These are phyloP conservation scores for Fopius arisanus DNA, from an alignment of 1,140 invertebrate genomes.

Conservation along the genomic window DNA sequence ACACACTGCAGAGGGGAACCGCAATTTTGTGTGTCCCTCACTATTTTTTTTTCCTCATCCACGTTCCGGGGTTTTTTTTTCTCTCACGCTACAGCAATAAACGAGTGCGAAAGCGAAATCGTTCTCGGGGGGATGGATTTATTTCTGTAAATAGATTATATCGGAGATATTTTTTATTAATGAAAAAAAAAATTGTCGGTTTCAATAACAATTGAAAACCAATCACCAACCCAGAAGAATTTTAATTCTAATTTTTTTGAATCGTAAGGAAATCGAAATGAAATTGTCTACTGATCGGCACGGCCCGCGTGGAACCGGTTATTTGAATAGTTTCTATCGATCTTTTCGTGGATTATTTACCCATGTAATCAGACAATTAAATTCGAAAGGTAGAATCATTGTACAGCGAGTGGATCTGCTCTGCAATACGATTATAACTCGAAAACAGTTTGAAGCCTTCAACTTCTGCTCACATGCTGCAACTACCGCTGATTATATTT, in stretches of 20 bases:
- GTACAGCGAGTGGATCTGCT: neutral
- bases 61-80: neutral
- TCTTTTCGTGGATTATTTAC: too few species aligned
- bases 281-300: too few species aligned
- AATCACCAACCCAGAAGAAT: too few species aligned
- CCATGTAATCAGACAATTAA: neutral
- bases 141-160: neutral
- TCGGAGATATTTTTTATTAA: neutral
- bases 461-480: neutral
- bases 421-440: neutral
- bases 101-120: constrained; percentile 49
- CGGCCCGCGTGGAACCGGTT: too few species aligned
- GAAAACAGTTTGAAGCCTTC: neutral
- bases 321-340: too few species aligned
- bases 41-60: neutral
- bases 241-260: too few species aligned
- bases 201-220: too few species aligned
- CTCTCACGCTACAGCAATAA: constrained; percentile 39
- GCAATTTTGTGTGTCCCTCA: constrained; percentile 41
- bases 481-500: neutral
- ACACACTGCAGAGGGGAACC: constrained; percentile 43
- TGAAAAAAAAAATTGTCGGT: neutral
- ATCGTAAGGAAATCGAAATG: too few species aligned
- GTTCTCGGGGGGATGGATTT: neutral
- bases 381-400: neutral